Conservation (phyloP, 2,113 vertebrate genomes). For the Todiramphus saurophagus region DNA sequence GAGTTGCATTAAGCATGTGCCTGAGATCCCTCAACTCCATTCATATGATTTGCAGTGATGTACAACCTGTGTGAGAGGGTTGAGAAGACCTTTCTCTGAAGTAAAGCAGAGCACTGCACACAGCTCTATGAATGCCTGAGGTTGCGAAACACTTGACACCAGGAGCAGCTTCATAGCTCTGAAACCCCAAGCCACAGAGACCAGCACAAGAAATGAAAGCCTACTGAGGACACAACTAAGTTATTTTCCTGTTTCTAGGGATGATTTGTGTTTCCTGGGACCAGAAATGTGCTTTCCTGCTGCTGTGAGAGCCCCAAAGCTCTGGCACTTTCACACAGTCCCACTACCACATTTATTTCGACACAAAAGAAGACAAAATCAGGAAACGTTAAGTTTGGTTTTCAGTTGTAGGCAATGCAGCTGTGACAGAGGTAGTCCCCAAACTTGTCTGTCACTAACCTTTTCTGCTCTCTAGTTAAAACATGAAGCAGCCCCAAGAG, state of each 20-base stretch:
- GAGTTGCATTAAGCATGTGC: rapidly evolving
- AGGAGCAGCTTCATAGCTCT: neutral
- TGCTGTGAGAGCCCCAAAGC: neutral
- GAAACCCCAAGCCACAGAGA: neutral
- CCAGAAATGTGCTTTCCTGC: neutral
- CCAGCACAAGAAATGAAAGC: neutral
- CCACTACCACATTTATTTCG: neutral
- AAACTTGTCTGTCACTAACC: neutral
- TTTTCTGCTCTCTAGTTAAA: neutral
- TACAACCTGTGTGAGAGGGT: neutral
- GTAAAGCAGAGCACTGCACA: neutral
- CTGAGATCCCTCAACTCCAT: neutral
- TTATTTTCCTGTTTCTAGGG: neutral
- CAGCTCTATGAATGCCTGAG: neutral
- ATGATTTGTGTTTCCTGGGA: neutral
- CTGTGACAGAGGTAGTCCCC: neutral
- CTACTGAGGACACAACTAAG: neutral
- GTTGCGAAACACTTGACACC: neutral
- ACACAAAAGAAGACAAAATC: neutral
- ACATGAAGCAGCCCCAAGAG: neutral
- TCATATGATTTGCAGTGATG: neutral
- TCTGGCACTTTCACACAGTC: neutral
- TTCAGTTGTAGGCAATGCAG: neutral
- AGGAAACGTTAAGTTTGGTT: neutral
- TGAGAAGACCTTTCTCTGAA: neutral